A percentile compares a stretch with the other conserved stretches of the same genome.
Evolutionary conservation across 2,113 vertebrate genomes (phyloP).

Genomic region (Myiopsitta monachus): DNA sequence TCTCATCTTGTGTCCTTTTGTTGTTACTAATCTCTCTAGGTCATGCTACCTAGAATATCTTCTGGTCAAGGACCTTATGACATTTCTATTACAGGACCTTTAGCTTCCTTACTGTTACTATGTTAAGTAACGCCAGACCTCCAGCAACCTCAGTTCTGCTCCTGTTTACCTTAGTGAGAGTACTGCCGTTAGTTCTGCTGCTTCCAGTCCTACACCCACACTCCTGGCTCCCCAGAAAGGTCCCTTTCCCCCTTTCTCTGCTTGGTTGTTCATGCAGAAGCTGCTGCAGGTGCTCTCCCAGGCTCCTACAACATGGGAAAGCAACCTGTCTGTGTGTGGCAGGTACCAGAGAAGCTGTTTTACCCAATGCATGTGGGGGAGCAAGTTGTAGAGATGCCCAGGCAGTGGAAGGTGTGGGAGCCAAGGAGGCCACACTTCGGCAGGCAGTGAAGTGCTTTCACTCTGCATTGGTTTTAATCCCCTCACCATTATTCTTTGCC

Average conservation of each 20-base stretch:
- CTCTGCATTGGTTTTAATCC: neutral
- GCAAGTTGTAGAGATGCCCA: neutral
- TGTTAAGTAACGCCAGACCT: neutral
- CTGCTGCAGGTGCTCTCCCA: neutral
- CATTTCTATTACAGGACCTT: neutral
- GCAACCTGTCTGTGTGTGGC: neutral
- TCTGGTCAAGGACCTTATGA: neutral
- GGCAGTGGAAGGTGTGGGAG: accelerated
- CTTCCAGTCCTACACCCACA: neutral
- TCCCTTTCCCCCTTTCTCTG: neutral
- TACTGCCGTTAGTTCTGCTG: neutral
- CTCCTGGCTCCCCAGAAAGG: neutral
- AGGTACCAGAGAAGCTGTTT: neutral
- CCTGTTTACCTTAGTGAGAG: neutral
- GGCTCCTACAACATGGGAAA: neutral
- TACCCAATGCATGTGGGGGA: accelerated
- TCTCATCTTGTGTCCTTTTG: neutral
- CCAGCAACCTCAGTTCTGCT: neutral
- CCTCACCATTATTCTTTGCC: neutral
- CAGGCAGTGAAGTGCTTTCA: neutral
- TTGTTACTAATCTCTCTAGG: neutral
- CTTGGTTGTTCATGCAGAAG: neutral
- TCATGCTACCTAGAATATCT: neutral
- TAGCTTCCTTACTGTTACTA: neutral
- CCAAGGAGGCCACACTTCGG: neutral